These are phyloP conservation scores for Cricetomys ansorgei DNA, from an alignment of 2,113 vertebrate genomes.

Conservation along the genomic window DNA sequence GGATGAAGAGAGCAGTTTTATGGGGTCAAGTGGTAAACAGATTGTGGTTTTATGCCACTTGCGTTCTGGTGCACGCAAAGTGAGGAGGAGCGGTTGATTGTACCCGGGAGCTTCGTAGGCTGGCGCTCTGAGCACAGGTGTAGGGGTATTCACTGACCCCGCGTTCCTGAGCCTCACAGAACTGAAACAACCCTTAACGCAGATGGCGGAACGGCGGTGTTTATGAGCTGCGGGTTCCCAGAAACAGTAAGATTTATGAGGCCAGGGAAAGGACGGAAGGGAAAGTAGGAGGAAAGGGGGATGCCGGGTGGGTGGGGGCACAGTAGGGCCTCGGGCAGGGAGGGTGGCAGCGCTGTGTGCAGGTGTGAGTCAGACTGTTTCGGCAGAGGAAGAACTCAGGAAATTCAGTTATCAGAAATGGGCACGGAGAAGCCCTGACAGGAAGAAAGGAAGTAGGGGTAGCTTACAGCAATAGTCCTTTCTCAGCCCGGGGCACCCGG, in stretches of 20 bases:
- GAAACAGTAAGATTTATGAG: conserved; percentile 25
- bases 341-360: not conserved
- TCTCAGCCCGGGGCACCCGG: not conserved
- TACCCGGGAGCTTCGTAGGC: not conserved
- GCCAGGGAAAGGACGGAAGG: not conserved
- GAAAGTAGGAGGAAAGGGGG: not conserved
- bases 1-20: not conserved
- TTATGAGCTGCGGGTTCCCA: conserved; percentile 8
- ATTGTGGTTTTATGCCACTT: conserved; percentile 43
- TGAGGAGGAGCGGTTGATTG: not conserved
- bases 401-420: conserved; percentile 18
- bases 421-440: not conserved
- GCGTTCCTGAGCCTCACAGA: not conserved
- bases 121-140: not conserved
- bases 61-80: conserved; percentile 15
- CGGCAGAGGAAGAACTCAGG: not conserved
- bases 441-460: not conserved
- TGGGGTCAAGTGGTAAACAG: conserved; percentile 49
- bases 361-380: conserved; percentile 40
- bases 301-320: not conserved
- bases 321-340: not conserved
- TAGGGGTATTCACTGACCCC: conserved; percentile 4
- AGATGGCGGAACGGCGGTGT: not conserved
- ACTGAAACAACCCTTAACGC: not conserved
- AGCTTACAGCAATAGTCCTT: not conserved